These are phyloP conservation scores for Tetranychus truncatus DNA, from an alignment of 2,888 invertebrate genomes.

Conservation along the genomic window DNA sequence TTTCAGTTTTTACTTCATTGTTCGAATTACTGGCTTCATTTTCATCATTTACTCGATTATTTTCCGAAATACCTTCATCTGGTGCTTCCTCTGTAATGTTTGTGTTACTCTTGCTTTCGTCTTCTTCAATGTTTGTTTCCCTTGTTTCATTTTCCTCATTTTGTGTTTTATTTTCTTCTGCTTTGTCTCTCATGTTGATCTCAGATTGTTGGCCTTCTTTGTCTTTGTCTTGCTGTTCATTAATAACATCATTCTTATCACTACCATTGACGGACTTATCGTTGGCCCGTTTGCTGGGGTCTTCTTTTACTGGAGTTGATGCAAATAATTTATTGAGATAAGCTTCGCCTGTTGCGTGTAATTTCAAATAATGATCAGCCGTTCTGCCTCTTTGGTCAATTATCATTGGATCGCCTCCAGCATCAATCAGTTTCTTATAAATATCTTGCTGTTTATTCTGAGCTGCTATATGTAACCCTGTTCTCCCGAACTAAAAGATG, in stretches of 20 bases:
- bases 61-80: not conserved
- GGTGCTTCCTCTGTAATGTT: not conserved
- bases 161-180: not conserved
- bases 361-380: conserved; percentile 26
- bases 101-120: not conserved
- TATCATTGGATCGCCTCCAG: conserved; percentile 26
- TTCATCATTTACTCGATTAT: conserved; percentile 12
- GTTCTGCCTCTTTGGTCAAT: conserved; percentile 27
- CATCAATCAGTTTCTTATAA: conserved; percentile 24
- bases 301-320: not conserved
- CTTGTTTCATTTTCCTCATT: not conserved
- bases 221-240: conserved; percentile 14
- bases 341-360: conserved; percentile 8
- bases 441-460: conserved; percentile 25
- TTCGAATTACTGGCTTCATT: not conserved
- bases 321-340: not conserved
- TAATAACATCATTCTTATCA: not conserved
- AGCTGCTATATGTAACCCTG: conserved; percentile 27
- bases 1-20: not conserved
- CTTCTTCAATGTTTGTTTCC: conserved; percentile 4
- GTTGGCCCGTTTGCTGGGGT: not conserved
- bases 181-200: not conserved
- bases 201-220: not conserved
- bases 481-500: conserved; percentile 24
- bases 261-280: not conserved